A percentile compares a stretch with the other conserved stretches of the same genome.
Evolutionary conservation across 2,113 vertebrate species (phyloP).

Genomic region (Solea senegalensis): DNA sequence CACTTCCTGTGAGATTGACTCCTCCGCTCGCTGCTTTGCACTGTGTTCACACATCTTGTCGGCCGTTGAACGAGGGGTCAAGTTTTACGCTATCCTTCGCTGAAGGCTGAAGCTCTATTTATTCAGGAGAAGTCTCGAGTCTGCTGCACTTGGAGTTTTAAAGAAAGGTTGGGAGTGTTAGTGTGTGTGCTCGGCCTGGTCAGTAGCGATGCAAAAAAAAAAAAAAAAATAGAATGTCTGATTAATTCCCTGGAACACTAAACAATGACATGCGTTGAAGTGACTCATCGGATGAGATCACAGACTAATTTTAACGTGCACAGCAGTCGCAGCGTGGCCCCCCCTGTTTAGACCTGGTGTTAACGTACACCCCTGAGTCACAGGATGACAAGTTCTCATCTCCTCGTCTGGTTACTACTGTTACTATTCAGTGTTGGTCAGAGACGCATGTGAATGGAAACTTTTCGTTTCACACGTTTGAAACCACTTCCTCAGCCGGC

Average conservation of each 20-base stretch:
- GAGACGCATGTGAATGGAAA: too few species aligned
- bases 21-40: conserved; percentile 14
- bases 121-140: background rate
- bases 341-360: background rate
- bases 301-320: background rate
- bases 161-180: too few species aligned
- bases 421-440: too few species aligned
- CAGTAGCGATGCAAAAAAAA: background rate
- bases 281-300: conserved; percentile 3
- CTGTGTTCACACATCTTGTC: background rate
- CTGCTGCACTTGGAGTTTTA: too few species aligned
- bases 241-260: background rate
- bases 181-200: too few species aligned
- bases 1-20: background rate
- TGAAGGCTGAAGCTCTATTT: conserved; percentile 3
- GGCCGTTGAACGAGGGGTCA: background rate
- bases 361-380: too few species aligned
- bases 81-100: conserved; percentile 5
- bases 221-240: too few species aligned
- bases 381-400: too few species aligned
- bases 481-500: too few species aligned
- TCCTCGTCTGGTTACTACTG: too few species aligned
- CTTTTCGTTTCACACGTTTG: too few species aligned
- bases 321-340: background rate
- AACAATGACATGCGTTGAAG: background rate